A percentile compares a stretch with the other conserved stretches of the same genome.
Evolutionary conservation across 2,113 vertebrate genomes (phyloP).

Genomic region (Sinocyclocheilus grahami): DNA sequence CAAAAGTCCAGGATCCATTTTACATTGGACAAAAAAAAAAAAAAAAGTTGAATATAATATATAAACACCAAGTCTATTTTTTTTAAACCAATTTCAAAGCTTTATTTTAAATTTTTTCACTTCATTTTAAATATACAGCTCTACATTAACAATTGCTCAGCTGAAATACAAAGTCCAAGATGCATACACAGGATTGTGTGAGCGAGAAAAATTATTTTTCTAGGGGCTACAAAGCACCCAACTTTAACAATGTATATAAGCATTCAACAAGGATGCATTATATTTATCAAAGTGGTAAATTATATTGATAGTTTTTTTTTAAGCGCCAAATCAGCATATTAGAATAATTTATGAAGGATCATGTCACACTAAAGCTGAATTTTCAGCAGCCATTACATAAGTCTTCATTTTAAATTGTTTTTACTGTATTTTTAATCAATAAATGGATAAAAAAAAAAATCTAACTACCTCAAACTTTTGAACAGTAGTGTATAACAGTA

Average conservation of each 20-base stretch:
- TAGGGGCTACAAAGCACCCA: conserved; percentile 3
- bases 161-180: conserved; percentile 46
- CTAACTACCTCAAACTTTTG: not conserved
- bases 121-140: conserved; percentile 48
- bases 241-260: not conserved
- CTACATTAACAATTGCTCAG: conserved; percentile 32
- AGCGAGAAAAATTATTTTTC: not conserved
- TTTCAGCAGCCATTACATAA: not conserved
- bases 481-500: not conserved
- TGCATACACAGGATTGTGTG: conserved; percentile 35
- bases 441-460: not conserved
- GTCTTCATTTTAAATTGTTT: not conserved
- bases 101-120: conserved; percentile 33
- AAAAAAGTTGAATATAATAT: not conserved
- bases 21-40: too few species aligned
- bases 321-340: not conserved
- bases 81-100: not conserved
- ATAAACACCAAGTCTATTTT: not conserved
- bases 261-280: not conserved
- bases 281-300: not conserved
- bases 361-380: not conserved
- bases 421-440: not conserved
- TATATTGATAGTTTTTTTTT: not conserved
- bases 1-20: not conserved
- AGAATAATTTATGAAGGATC: not conserved